Percentiles rank a stretch among this genome's conserved stretches.
Conservation (phyloP, 2,797 vertebrate species). For the Danio kyathit region DNA sequence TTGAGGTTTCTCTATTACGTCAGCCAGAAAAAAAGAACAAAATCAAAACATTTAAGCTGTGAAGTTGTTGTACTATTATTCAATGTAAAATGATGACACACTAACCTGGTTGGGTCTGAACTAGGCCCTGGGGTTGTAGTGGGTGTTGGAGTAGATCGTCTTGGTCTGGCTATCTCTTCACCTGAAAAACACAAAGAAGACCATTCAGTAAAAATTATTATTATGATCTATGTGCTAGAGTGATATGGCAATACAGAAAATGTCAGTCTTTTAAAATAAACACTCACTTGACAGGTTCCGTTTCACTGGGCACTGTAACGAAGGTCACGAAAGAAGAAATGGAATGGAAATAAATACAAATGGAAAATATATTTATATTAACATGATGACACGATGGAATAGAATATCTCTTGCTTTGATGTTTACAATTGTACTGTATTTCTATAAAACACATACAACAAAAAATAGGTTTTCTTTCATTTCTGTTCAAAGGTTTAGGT, state of each 20-base stretch:
- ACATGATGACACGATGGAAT: not conserved
- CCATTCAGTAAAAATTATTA: not conserved
- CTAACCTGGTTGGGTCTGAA: constrained; percentile 75
- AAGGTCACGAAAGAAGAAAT: constrained; percentile 55
- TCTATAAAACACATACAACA: not conserved
- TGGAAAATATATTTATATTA: not conserved
- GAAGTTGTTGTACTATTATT: constrained; percentile 6
- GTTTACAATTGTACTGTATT: not conserved
- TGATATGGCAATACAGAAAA: not conserved
- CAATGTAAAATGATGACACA: constrained; percentile 8
- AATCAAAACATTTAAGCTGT: constrained; percentile 15
- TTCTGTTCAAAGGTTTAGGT: not conserved
- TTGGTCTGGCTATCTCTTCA: constrained; percentile 94
- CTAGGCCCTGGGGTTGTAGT: constrained; percentile 78
- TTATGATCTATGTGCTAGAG: not conserved
- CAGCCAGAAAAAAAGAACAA: constrained; percentile 15
- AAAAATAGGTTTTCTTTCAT: not conserved
- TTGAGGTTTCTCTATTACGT: constrained; percentile 85
- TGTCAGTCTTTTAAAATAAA: not conserved
- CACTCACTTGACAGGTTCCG: constrained; percentile 97
- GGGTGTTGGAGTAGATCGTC: constrained; percentile 91
- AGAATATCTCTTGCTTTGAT: not conserved
- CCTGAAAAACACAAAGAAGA: constrained; percentile 71
- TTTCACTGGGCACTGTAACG: constrained; percentile 92
- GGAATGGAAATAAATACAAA: constrained; percentile 20